These are phyloP conservation scores for Psophia crepitans DNA, from an alignment of 2,113 vertebrate species.

Conservation along the genomic window DNA sequence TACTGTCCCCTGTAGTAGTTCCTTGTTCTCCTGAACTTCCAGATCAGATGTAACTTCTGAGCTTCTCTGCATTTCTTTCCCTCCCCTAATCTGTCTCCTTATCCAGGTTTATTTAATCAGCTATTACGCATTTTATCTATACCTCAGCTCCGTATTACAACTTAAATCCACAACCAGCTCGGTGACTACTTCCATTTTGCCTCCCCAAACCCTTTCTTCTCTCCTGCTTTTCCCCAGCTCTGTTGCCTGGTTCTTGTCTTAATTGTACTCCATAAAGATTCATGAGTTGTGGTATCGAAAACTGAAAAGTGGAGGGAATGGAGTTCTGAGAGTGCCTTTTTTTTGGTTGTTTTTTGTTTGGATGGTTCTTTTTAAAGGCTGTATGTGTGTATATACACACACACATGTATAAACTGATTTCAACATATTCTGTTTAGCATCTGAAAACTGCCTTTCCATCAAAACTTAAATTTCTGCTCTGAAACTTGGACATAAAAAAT, in stretches of 20 bases:
- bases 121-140: fast-evolving
- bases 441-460: neutral
- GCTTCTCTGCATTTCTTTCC: neutral
- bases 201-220: neutral
- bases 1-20: neutral
- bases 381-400: no score
- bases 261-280: neutral
- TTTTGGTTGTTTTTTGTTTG: no score
- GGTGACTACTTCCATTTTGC: neutral
- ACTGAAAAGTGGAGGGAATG: neutral
- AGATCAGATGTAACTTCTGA: neutral
- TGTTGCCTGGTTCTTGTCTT: neutral
- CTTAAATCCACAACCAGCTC: neutral
- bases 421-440: neutral
- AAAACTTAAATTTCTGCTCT: neutral
- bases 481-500: neutral
- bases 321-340: neutral
- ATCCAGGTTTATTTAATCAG: neutral
- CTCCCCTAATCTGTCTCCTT: neutral
- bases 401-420: neutral
- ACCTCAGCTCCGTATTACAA: neutral
- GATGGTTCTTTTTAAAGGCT: neutral
- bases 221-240: neutral
- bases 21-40: neutral
- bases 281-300: neutral